Conservation (phyloP, 2,888 invertebrate species). For the Melolontha melolontha region DNA sequence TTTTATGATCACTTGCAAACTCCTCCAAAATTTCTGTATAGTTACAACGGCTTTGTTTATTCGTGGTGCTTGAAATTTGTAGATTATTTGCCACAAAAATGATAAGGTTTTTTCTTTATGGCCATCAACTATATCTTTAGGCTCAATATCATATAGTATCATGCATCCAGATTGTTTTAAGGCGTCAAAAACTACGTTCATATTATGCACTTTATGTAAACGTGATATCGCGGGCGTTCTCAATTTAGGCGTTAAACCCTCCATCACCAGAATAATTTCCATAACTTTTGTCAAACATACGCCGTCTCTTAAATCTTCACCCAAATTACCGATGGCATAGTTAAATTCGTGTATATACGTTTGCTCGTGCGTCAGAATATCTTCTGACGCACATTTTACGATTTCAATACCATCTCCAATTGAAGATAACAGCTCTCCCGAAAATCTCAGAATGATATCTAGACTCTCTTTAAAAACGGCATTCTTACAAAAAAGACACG, state of each 20-base stretch:
- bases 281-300: conserved; percentile 85
- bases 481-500: conserved; percentile 86
- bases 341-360: conserved; percentile 89
- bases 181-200: conserved; percentile 80
- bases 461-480: conserved; percentile 81
- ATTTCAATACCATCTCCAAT: conserved; percentile 89
- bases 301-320: conserved; percentile 87
- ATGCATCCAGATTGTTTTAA: conserved; percentile 71
- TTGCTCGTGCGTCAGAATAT: conserved; percentile 82
- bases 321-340: conserved; percentile 84
- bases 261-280: conserved; percentile 81
- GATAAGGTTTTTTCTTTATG: conserved; percentile 90
- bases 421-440: conserved; percentile 82
- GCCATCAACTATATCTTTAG: conserved; percentile 87
- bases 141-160: conserved; percentile 77
- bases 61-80: conserved; percentile 82
- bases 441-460: conserved; percentile 81
- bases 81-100: conserved; percentile 89
- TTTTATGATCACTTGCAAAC: conserved; percentile 69
- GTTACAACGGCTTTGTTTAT: conserved; percentile 76
- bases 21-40: conserved; percentile 81
- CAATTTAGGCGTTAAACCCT: conserved; percentile 74
- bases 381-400: conserved; percentile 80
- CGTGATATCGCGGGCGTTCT: conserved; percentile 88
- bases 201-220: conserved; percentile 88